phyloP scores from a whole-genome alignment of 2,113 vertebrate genomes.

The Symphodus melops region DNA sequence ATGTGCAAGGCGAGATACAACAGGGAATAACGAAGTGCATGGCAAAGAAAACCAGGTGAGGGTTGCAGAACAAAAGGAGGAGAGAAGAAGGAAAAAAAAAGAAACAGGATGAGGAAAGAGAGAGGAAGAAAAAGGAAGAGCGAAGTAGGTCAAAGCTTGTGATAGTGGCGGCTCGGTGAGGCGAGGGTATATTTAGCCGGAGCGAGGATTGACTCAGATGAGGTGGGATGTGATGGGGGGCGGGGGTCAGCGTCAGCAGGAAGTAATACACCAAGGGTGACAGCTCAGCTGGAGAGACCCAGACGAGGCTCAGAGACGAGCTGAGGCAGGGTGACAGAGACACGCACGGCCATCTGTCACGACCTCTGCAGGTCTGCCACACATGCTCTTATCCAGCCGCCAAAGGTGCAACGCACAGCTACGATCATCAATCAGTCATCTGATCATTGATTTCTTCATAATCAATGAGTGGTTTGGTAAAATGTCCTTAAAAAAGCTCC shows the following conservation, averaged over 20 bases:
- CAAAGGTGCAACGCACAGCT: not conserved
- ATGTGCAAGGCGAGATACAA: conserved; percentile 41
- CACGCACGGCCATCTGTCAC: conserved; percentile 39
- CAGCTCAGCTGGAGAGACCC: conserved; percentile 56
- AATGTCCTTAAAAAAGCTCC: too few species aligned
- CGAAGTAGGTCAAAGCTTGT: conserved; percentile 70
- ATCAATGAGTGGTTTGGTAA: too few species aligned
- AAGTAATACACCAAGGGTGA: conserved; percentile 40
- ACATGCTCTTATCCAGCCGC: conserved; percentile 14
- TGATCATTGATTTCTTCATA: not conserved
- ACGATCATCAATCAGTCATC: not conserved
- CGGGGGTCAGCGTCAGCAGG: conserved; percentile 15
- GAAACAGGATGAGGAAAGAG: conserved; percentile 3
- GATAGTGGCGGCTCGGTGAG: conserved; percentile 37
- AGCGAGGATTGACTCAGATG: conserved; percentile 42
- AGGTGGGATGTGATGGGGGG: conserved; percentile 43
- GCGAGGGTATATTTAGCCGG: conserved; percentile 66
- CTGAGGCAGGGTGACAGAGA: conserved; percentile 32
- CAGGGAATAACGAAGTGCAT: conserved; percentile 41
- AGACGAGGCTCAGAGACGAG: conserved; percentile 20
- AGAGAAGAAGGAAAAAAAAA: not conserved
- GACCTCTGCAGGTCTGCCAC: conserved; percentile 29
- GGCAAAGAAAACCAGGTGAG: conserved; percentile 46
- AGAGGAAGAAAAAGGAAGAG: conserved; percentile 3
- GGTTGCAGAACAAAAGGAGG: conserved; percentile 21